A percentile compares a stretch with the other conserved stretches of the same genome.
Evolutionary conservation across 2,888 invertebrate species (phyloP).

Genomic region (Actias luna): DNA sequence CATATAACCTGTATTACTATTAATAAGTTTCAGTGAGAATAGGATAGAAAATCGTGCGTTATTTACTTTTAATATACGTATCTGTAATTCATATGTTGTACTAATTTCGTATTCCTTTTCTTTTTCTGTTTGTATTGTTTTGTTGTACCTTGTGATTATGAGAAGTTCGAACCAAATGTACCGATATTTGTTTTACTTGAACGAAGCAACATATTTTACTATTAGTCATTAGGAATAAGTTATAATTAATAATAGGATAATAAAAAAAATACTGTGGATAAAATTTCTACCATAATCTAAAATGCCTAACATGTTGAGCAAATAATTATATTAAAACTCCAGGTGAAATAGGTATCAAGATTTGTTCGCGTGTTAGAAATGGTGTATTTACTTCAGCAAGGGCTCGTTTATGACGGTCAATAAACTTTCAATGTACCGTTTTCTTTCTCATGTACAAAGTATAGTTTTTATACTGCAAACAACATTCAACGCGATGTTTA

Average conservation of each 20-base stretch:
- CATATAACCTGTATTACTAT: no score
- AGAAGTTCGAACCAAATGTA: not conserved
- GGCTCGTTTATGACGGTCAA: not conserved
- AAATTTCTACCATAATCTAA: not conserved
- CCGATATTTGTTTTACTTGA: no score
- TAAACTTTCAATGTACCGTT: not conserved
- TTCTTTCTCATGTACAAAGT: not conserved
- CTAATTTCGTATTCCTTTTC: no score
- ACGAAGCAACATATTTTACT: no score
- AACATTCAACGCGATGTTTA: constrained; percentile 1
- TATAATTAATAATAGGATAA: no score
- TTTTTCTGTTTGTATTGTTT: not conserved
- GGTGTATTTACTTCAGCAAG: not conserved
- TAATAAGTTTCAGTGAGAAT: no score
- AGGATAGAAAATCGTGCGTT: no score
- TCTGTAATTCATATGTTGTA: no score
- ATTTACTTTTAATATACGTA: no score
- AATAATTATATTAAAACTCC: not conserved
- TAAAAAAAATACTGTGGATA: not conserved
- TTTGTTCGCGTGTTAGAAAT: not conserved
- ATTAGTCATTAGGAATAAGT: no score
- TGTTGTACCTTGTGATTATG: not conserved
- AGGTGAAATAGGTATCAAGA: not conserved
- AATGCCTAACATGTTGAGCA: not conserved
- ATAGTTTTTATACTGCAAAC: not conserved